Evolutionary conservation across 2,113 vertebrate species (phyloP), one percentile per base, ranked within the genome.

Genomic region (Trachemys scripta): DNA sequence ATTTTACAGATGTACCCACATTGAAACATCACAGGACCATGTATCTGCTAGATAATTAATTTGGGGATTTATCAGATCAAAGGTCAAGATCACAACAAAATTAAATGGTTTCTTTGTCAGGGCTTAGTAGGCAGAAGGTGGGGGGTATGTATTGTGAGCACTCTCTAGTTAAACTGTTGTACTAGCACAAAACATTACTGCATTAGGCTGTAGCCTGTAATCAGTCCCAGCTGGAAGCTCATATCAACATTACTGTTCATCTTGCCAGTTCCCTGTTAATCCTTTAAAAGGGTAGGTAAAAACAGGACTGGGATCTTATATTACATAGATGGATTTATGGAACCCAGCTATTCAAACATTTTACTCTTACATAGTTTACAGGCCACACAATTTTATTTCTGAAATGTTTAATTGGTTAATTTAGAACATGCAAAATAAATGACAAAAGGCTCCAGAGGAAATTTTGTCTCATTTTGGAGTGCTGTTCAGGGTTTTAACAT

Each of bases 181-280:
- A 88, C 90, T 85, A 91, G 95, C 42, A 69, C 84, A 96, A 96
- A 98, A 91, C 94, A 93, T 93, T 91, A 65, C 76, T 82, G 84
- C 82, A 65, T 92, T 91, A 95, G 92, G 12, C 92, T 88, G 80
- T 47, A 97, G 90, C 88, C 93, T 97, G 78, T 96, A 97, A 98
- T 97, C 98, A 97, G 65, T 80, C 95, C 95, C 95, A 92, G 90
- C 93, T 97, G 97, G 97, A 95, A 96, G 84, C 87, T 94, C 69
- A 2, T 94, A 95, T 95, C 96, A 98, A 93, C 95, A 95, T 86
- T 80, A 92, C 90, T 93, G 65, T 85, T 93, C 86, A 91, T 97
- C 95, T 96, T 96, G 95, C 97, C 96, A 97, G 95, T 94, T 97
- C 91, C 90, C 96, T 92, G 78, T 95, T 98, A 96, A 97, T 97